These are phyloP conservation scores for Chaitophorus viminalis DNA, from an alignment of 2,888 invertebrate species.

Conservation along the genomic window DNA sequence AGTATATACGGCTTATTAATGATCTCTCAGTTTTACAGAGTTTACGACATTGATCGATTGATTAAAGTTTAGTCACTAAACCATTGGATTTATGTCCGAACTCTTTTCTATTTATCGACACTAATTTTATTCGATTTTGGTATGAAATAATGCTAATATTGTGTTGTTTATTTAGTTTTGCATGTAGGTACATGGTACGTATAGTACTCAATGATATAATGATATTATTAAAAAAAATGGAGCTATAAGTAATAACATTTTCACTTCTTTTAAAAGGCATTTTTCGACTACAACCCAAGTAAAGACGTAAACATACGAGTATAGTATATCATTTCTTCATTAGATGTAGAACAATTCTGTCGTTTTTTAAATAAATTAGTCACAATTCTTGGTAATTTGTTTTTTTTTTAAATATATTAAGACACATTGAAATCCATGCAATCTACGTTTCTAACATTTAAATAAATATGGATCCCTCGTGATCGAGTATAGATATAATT, in stretches of 20 bases:
- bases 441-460: not conserved
- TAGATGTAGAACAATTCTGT: constrained; percentile 18
- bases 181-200: no score
- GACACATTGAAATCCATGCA: not conserved
- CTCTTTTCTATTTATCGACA: not conserved
- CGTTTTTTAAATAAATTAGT: constrained; percentile 34
- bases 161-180: not conserved
- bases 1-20: not conserved
- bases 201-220: not conserved
- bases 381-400: constrained; percentile 14
- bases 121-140: not conserved
- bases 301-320: constrained; percentile 14
- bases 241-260: not conserved
- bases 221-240: not conserved
- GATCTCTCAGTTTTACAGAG: not conserved
- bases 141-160: not conserved
- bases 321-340: not conserved
- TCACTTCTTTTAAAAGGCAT: not conserved
- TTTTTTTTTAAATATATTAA: constrained; percentile 6
- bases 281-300: not conserved
- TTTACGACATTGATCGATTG: not conserved
- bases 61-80: no score
- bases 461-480: not conserved
- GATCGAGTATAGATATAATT: not conserved
- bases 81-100: not conserved